Base-by-base conservation (phyloP, 1,140 invertebrate genomes). In the Asbolus verrucosus region DNA sequence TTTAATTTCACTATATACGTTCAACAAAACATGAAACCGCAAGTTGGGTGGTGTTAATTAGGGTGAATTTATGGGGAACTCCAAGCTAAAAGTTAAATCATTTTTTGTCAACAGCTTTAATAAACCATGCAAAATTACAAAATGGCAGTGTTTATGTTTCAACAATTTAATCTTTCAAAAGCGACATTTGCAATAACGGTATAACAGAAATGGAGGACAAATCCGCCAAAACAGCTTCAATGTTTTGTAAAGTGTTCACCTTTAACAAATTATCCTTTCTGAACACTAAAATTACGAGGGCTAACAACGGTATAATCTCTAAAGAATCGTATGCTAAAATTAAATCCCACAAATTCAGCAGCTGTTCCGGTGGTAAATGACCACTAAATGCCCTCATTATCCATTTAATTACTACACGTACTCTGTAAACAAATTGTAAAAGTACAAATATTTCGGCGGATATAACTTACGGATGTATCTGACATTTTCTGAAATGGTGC, bases 371-470 rank as follows among this genome's bases (percentile, higher is more conserved):
- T 0, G 94, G 91, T 43, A 98, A 83, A 79, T 96, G 94, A 0
- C 96, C 96, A 73, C 95, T 97, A 79, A 97, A 98, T 1, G 92
- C 95, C 70, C 95, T 85, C 87, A 98, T 96, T 6, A 98, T 81
- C 96, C 96, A 98, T 81, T 97, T 97, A 79, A 98, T 96, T 1
- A 96, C 94, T 13, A 98, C 88, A 76, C 91, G 88, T 21, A 96
- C 84, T n/a, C 93, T 94, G 73, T 30, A 84, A 81, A 63, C 9
- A 11, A 3, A 4, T 5, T 30, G 6, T 46, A 14, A 13, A 14
- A 36, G 5, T 13, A 36, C 6, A 1, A 5, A 62, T 11, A 24
- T 24, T 11, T 50, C n/a, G 24, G 3, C 19, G n/a, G 8, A 27
- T 8, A 8, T 8, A 59, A 90, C 93, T 92, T 85, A 97, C 95